A percentile compares a stretch with the other conserved stretches of the same genome.
These are phyloP conservation scores for Andrena praecox DNA, from an alignment of 2,888 invertebrate species.

Conservation along the genomic window DNA sequence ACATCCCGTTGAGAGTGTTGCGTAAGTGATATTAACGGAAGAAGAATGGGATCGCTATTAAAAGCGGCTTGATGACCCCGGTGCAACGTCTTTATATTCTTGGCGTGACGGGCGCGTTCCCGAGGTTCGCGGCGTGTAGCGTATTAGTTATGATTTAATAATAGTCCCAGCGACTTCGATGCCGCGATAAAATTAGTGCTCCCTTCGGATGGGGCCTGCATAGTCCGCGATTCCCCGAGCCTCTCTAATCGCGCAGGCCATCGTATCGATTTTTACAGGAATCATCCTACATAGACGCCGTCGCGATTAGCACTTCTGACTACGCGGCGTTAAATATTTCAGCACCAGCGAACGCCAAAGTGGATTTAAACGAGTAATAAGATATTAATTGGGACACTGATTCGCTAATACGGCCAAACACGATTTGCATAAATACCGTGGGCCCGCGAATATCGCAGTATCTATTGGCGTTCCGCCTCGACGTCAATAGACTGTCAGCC, in stretches of 20 bases:
- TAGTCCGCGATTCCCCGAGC: not conserved
- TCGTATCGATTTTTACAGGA: not conserved
- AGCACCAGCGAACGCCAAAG: constrained; percentile 5
- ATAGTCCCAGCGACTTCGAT: constrained; percentile 64
- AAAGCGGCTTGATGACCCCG: constrained; percentile 48
- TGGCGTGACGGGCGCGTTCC: constrained; percentile 53
- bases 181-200: constrained; percentile 66
- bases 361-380: constrained; percentile 18
- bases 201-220: constrained; percentile 34
- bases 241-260: not conserved
- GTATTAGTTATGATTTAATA: constrained; percentile 74
- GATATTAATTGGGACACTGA: constrained; percentile 45
- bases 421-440: constrained; percentile 53
- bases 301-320: not conserved
- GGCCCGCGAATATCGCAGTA: constrained; percentile 23
- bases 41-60: constrained; percentile 62
- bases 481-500: constrained; percentile 31
- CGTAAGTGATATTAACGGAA: constrained; percentile 57
- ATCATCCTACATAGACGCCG: not conserved
- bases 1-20: constrained; percentile 42
- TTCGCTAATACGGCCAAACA: constrained; percentile 45
- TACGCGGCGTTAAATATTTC: constrained; percentile 9
- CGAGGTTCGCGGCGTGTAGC: constrained; percentile 61
- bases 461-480: constrained; percentile 23
- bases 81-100: constrained; percentile 69